Evolutionary conservation across 1,140 invertebrate species (phyloP), one percentile per base, ranked within the genome.

Genomic region (Cylas formicarius): DNA sequence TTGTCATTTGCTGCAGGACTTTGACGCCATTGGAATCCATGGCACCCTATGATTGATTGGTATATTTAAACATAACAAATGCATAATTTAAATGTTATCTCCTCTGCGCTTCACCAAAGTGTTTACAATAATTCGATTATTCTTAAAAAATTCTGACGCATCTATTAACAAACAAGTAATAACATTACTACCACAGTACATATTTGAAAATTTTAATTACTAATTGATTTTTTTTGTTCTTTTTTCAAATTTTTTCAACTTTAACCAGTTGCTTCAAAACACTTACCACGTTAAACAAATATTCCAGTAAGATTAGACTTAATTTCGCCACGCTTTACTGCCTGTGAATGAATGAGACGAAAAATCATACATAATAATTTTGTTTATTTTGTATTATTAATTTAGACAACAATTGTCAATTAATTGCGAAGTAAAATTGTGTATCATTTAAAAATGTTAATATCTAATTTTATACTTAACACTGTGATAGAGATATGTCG

Each of bases 81-180:
- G 59, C 45, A 90, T 81, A 58, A 90, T 87, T 54, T 90, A 90
- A 56, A 87, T 87, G 56, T 86, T 80, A 7, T 89, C 77, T 17
- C 71, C 74, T 60, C 34, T 53, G 73, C 70, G 1, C 72, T 73
- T 50, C 61, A 54, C 6, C 68, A 29, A 0, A 79, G 79, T 7
- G 60, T 52, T 13, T 32, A 50, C 31, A 74, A 62, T 21, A 82
- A 75, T 29, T 57, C n/a, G 48, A 4, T n/a, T n/a, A n/a, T n/a
- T 73, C 62, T 44, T 73, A 72, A 0, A 78, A 78, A 36, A 62
- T 52, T 21, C 72, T 63, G 55, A 83, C 80, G 3, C 83, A 68
- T 43, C 81, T 69, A 10, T 79, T 80, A 55, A 74, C 16, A 45
- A 50, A 56, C 35, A 35, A 44, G 40, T 18, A 37, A 24, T 17